These are phyloP conservation scores for Chaetops frenatus DNA, from an alignment of 2,113 vertebrate species.

Conservation along the genomic window DNA sequence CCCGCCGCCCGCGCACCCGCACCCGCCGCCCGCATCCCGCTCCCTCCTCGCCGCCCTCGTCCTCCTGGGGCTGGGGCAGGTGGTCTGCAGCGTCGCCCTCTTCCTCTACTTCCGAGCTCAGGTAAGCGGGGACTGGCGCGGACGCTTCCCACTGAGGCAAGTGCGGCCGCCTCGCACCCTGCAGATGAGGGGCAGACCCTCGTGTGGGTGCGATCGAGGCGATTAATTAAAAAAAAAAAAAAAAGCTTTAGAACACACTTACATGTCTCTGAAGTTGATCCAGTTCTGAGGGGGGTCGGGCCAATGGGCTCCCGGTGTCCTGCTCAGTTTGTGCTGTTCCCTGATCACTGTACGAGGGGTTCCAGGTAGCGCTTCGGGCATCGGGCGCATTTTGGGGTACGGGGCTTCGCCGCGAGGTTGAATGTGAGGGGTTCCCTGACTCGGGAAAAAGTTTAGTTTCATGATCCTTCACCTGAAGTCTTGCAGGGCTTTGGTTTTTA, in stretches of 20 bases:
- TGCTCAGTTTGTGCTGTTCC: background rate
- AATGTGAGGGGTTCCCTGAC: rapidly evolving
- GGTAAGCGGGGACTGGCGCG: constrained; percentile 62
- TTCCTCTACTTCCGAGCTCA: constrained; percentile 91
- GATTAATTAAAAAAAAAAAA: too few relatives aligned
- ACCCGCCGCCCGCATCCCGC: constrained; percentile 59
- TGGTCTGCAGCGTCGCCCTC: constrained; percentile 90
- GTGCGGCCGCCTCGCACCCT: background rate
- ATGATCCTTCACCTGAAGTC: background rate
- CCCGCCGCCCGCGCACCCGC: background rate
- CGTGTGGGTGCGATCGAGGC: too few relatives aligned
- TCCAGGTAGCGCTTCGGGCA: background rate
- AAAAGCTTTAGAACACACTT: too few relatives aligned
- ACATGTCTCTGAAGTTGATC: background rate
- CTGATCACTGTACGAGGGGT: background rate
- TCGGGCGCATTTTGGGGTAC: rapidly evolving
- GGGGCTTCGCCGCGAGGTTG: background rate
- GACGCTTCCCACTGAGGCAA: background rate
- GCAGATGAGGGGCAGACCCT: background rate
- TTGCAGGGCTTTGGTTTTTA: background rate
- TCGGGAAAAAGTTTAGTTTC: background rate
- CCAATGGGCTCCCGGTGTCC: background rate
- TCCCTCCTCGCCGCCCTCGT: constrained; percentile 80
- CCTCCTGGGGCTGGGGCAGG: constrained; percentile 88
- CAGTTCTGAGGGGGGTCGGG: background rate